Percentiles rank a stretch among this genome's conserved stretches.
phyloP scores from a whole-genome alignment of 1,140 invertebrate species.

The Hylaeus anthracinus region DNA sequence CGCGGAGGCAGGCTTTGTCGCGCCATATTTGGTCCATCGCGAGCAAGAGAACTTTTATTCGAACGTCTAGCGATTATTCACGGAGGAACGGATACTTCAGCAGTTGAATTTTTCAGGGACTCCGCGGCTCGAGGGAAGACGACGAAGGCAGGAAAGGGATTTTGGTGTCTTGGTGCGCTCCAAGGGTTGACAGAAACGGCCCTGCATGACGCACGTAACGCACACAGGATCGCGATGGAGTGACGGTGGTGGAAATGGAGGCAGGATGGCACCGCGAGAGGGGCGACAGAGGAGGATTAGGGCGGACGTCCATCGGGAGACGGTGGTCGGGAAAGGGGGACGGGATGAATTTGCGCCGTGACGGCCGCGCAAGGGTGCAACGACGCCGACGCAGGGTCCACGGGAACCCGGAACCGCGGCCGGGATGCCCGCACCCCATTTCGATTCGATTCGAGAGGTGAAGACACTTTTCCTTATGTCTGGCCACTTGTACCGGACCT shows the following conservation, averaged over 20 bases:
- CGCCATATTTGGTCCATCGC: too few species aligned
- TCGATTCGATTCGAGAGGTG: slow-evolving; percentile 63
- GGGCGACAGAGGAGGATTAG: slow-evolving; percentile 31
- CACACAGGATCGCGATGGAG: slow-evolving; percentile 20
- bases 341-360: slow-evolving; percentile 68
- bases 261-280: slow-evolving; percentile 37
- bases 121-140: neutral
- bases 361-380: slow-evolving; percentile 66
- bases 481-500: slow-evolving; percentile 39
- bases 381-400: slow-evolving; percentile 72
- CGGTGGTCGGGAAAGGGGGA: slow-evolving; percentile 33
- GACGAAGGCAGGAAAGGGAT: neutral
- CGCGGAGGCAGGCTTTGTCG: too few species aligned
- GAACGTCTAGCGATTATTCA: neutral
- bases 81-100: neutral
- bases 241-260: slow-evolving; percentile 41
- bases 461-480: slow-evolving; percentile 63
- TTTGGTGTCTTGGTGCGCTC: neutral
- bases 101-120: slow-evolving; percentile 3
- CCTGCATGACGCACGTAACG: slow-evolving; percentile 19
- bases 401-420: slow-evolving; percentile 71
- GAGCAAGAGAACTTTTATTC: neutral
- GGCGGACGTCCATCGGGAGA: slow-evolving; percentile 46
- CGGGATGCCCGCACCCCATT: slow-evolving; percentile 62
- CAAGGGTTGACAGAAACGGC: slow-evolving; percentile 8